phyloP scores from a whole-genome alignment of 2,797 vertebrate genomes.

The Sebastes elongatus region DNA sequence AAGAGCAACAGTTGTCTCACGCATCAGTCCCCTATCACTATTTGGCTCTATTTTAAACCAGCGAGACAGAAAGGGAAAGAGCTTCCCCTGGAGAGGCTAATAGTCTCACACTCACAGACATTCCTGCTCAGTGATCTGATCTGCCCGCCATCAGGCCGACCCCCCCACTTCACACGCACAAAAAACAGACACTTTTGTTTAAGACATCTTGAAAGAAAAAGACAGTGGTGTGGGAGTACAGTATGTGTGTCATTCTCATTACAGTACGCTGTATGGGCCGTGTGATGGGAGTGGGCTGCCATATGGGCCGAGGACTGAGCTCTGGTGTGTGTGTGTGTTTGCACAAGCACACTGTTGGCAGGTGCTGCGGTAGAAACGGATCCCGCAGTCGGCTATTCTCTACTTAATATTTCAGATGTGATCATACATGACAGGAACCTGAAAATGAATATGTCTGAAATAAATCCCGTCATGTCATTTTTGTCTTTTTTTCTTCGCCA shows the following conservation, averaged over 20 bases:
- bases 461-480: slow-evolving; percentile 35
- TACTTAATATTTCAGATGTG: slow-evolving; percentile 41
- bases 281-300: slow-evolving; percentile 30
- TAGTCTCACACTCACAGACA: slow-evolving; percentile 55
- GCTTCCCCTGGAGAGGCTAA: slow-evolving; percentile 37
- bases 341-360: slow-evolving; percentile 33
- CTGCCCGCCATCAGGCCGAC: slow-evolving; percentile 22
- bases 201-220: slow-evolving; percentile 49
- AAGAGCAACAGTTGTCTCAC: slow-evolving; percentile 43
- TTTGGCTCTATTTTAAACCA: slow-evolving; percentile 48
- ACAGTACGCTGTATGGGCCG: slow-evolving; percentile 19
- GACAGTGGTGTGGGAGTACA: slow-evolving; percentile 11
- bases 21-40: slow-evolving; percentile 48
- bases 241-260: slow-evolving; percentile 43
- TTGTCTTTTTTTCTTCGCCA: slow-evolving; percentile 38
- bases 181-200: slow-evolving; percentile 52
- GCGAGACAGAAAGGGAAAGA: slow-evolving; percentile 51
- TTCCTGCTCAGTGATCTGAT: slow-evolving; percentile 64
- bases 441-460: slow-evolving; percentile 46
- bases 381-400: slow-evolving; percentile 1
- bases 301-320: slow-evolving; percentile 37
- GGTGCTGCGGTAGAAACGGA: slow-evolving; percentile 42
- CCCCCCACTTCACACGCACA: slow-evolving; percentile 5
- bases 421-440: slow-evolving; percentile 56
- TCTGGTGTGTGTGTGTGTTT: neutral